Base-by-base conservation (phyloP, 2,113 vertebrate species). In the Dipodomys spectabilis region DNA sequence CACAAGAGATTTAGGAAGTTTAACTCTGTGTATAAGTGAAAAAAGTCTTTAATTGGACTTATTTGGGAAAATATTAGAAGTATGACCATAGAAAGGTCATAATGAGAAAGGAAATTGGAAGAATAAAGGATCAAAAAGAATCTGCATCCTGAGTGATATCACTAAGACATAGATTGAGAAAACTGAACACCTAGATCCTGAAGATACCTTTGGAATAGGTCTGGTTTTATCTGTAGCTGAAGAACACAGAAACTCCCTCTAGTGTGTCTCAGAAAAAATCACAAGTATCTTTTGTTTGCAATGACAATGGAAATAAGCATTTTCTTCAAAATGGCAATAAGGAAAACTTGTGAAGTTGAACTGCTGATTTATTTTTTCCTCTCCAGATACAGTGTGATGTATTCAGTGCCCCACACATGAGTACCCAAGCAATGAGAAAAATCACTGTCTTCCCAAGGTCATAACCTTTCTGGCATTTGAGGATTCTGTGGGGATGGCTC, bases 1-100 rank as follows among this genome's bases (percentile, higher is more conserved):
- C 32, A 19, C 0, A 4, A 39, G 11, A 53, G 18, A 10, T 27
- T 32, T 22, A 49, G 30, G 15, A 2, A 1, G 0, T 12, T 64
- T 81, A 30, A 25, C 60, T 72, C 12, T 20, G 22, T 9, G 22
- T 18, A 30, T 45, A 10, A 28, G 15, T 35, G n/a, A 32, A 32
- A 4, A 65, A 15, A 62, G 22, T 13, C 27, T 35, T 49, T 7
- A 32, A 5, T 2, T 15, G 39, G 39, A 53, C 30, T 32, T 10
- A 22, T 30, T n/a, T 44, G 35, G 35, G 79, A 4, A 27, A 7
- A 44, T 19, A 49, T 23, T 23, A 39, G 39, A 45, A 25, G 8
- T 2, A 9, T 32, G 1, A 32, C 13, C 3, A 39, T 49, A 12
- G 49, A 49, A 49, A 25, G 7, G 12, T n/a, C 20, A 45, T 64